Percentiles rank a stretch among this genome's conserved stretches.
phyloP scores from a whole-genome alignment of 2,888 invertebrate genomes.

The Hemicrepidius hirtus region DNA sequence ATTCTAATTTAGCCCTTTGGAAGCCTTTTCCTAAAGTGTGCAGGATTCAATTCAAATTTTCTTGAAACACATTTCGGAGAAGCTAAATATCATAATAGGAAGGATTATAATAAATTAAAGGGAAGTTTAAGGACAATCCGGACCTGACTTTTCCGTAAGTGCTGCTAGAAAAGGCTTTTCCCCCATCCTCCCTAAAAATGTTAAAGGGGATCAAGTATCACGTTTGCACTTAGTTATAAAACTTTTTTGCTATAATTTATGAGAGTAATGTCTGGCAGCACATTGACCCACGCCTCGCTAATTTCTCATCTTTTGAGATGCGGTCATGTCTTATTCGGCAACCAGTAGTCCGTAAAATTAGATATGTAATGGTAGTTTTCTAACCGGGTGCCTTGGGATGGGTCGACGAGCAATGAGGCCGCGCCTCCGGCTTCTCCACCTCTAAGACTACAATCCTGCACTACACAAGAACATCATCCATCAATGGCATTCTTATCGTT shows the following conservation, averaged over 20 bases:
- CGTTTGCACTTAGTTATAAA: constrained; percentile 35
- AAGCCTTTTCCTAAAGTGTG: neutral
- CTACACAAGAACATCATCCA: constrained; percentile 33
- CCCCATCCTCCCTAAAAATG: neutral
- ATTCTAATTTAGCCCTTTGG: neutral
- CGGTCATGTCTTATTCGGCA: constrained; percentile 57
- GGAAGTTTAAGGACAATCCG: neutral
- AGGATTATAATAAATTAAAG: neutral
- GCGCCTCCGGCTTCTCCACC: constrained; percentile 45
- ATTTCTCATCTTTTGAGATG: constrained; percentile 57
- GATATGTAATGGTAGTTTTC: constrained; percentile 57
- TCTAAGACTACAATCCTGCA: constrained; percentile 25
- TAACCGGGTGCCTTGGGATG: constrained; percentile 51
- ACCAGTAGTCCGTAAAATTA: constrained; percentile 60
- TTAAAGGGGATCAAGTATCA: constrained; percentile 14
- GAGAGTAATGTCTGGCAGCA: constrained; percentile 37
- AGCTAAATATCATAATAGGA: too few relatives aligned
- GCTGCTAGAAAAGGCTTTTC: neutral
- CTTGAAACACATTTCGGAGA: too few relatives aligned
- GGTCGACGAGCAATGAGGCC: constrained; percentile 51
- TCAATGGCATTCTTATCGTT: constrained; percentile 35
- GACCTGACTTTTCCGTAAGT: neutral
- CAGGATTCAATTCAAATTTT: too few relatives aligned
- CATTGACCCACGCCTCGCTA: constrained; percentile 52
- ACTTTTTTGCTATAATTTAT: constrained; percentile 40